Evolutionary conservation across 1,140 invertebrate genomes (phyloP).

Genomic region (Heliconius melpomene): DNA sequence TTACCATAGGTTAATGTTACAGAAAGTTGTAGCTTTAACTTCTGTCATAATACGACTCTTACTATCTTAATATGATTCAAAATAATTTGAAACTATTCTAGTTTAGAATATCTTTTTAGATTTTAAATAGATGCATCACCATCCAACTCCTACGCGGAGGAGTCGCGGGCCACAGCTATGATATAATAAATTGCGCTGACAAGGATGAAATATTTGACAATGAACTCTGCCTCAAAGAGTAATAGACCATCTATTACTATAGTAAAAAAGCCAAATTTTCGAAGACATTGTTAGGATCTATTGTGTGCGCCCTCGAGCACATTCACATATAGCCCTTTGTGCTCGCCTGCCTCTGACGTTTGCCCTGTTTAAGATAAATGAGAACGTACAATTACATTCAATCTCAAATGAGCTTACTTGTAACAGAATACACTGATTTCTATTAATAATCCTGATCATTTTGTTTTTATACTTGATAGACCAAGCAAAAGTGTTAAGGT

Average conservation of each 20-base stretch:
- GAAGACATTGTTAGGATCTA: constrained; percentile 47
- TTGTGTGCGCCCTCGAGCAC: constrained; percentile 40
- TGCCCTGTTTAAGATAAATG: constrained; percentile 52
- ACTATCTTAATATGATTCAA: too few species aligned
- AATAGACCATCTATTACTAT: constrained; percentile 44
- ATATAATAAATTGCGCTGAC: constrained; percentile 29
- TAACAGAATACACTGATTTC: background rate
- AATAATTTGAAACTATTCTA: too few species aligned
- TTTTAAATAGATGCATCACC: background rate
- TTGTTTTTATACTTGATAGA: background rate
- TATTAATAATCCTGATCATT: background rate
- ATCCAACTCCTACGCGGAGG: background rate
- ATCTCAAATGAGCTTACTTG: constrained; percentile 43
- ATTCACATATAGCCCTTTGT: constrained; percentile 46
- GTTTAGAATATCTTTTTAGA: too few species aligned
- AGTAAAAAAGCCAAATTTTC: constrained; percentile 44
- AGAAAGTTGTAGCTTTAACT: too few species aligned
- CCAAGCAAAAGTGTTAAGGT: background rate
- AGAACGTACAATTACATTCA: constrained; percentile 50
- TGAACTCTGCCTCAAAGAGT: constrained; percentile 39
- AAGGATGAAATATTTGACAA: constrained; percentile 34
- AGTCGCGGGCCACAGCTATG: constrained; percentile 6
- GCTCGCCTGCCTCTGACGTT: constrained; percentile 48
- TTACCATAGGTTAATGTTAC: too few species aligned
- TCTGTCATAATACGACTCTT: too few species aligned